Evolutionary conservation across 2,888 invertebrate species (phyloP).

Genomic region (Lasioglossum figueresi): DNA sequence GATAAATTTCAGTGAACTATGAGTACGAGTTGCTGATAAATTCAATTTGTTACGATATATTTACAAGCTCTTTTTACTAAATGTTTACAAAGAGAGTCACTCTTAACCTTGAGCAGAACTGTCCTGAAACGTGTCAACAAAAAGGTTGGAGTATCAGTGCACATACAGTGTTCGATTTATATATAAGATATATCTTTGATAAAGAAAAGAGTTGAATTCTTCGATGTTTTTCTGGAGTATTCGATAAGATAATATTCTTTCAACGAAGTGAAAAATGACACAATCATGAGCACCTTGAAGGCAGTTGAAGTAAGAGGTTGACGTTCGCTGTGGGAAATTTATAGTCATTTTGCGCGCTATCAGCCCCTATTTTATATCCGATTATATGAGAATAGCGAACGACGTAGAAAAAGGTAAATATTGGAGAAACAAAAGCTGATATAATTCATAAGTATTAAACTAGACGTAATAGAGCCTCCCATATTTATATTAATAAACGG

Average conservation of each 20-base stretch:
- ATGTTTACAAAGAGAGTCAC: background rate
- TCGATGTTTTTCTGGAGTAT: conserved; percentile 11
- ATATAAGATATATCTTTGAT: background rate
- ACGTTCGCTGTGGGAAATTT: background rate
- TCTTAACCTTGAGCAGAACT: conserved; percentile 20
- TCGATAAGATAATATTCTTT: conserved; percentile 41
- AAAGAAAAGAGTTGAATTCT: conserved; percentile 4
- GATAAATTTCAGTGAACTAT: background rate
- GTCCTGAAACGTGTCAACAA: background rate
- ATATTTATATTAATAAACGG: background rate
- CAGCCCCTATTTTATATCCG: background rate
- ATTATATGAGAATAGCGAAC: background rate
- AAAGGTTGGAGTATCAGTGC: background rate
- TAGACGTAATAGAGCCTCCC: background rate
- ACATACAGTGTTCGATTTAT: background rate
- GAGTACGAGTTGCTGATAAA: background rate
- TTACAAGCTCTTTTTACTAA: background rate
- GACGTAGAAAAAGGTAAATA: conserved; percentile 10
- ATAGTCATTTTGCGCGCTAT: conserved; percentile 13
- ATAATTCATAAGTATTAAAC: background rate
- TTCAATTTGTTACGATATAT: background rate
- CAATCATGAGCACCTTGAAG: background rate
- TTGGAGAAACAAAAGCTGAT: background rate
- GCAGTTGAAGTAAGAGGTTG: conserved; percentile 3
- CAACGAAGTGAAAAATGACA: conserved; percentile 4